phyloP scores from a whole-genome alignment of 2,888 invertebrate genomes.

The Euplagia quadripunctaria region DNA sequence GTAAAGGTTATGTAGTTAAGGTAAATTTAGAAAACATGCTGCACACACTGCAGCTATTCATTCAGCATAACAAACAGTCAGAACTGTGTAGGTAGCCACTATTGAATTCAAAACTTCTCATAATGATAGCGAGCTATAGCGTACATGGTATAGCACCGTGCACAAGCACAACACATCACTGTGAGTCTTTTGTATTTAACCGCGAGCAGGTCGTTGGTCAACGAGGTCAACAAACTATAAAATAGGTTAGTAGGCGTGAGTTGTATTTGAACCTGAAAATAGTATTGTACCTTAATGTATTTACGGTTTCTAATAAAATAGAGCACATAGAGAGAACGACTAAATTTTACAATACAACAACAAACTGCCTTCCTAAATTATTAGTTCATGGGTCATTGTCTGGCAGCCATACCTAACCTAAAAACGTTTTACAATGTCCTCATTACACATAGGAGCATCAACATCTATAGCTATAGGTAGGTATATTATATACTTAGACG shows the following conservation, averaged over 20 bases:
- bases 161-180: conserved; percentile 47
- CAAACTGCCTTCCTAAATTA: conserved; percentile 6
- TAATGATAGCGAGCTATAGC: conserved; percentile 40
- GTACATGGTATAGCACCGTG: conserved; percentile 32
- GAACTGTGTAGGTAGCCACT: conserved; percentile 19
- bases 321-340: conserved; percentile 13
- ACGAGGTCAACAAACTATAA: conserved; percentile 75
- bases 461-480: not conserved
- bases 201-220: conserved; percentile 67
- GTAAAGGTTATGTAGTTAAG: not conserved
- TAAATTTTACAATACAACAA: conserved; percentile 14
- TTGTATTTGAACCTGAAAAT: conserved; percentile 59
- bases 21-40: not conserved
- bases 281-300: conserved; percentile 41
- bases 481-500: not conserved
- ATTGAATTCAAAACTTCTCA: conserved; percentile 23
- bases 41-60: not conserved
- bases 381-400: conserved; percentile 21
- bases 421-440: conserved; percentile 12
- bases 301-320: conserved; percentile 29
- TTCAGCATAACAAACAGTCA: not conserved
- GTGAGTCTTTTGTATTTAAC: conserved; percentile 61
- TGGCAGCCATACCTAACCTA: conserved; percentile 7
- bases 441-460: conserved; percentile 2
- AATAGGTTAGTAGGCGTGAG: conserved; percentile 62